Conservation (phyloP, 1,140 invertebrate genomes). For the Ceratina calcarata region DNA sequence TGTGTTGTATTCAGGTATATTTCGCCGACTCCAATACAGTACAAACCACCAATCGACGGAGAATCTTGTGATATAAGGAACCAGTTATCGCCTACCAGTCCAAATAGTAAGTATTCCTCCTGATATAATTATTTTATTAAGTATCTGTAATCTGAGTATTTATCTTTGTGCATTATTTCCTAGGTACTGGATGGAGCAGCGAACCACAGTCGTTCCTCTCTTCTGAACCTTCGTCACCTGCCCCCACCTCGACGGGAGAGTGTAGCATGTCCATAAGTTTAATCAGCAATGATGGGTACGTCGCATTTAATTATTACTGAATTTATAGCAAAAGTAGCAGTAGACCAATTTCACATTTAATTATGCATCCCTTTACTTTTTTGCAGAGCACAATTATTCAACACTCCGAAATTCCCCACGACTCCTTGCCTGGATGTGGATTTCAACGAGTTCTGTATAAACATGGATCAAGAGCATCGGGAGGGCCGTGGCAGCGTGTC, state of each 20-base stretch:
- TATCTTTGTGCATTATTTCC: not conserved
- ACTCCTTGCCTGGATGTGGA: conserved; percentile 82
- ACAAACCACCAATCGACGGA: conserved; percentile 70
- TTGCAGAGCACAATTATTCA: conserved; percentile 69
- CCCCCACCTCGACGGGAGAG: conserved; percentile 82
- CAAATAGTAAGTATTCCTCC: conserved; percentile 72
- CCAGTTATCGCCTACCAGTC: conserved; percentile 77
- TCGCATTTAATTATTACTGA: not conserved
- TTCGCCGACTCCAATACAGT: conserved; percentile 69
- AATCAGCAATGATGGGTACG: conserved; percentile 83
- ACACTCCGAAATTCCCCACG: conserved; percentile 81
- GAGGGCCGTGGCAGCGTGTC: conserved; percentile 78
- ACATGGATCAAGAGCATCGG: conserved; percentile 81
- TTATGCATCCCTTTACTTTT: not conserved
- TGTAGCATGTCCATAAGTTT: conserved; percentile 84
- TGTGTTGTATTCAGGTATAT: conserved; percentile 66
- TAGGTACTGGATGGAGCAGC: conserved; percentile 80
- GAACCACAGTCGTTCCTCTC: conserved; percentile 83
- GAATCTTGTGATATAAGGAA: conserved; percentile 73
- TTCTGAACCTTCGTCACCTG: conserved; percentile 86
- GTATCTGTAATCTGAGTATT: not conserved
- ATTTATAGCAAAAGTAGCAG: not conserved
- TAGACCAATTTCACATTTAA: not conserved
- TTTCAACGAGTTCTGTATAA: conserved; percentile 82
- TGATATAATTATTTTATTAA: not conserved